Base-by-base conservation (phyloP, 2,888 invertebrate species). In the Phaedon cochleariae region DNA sequence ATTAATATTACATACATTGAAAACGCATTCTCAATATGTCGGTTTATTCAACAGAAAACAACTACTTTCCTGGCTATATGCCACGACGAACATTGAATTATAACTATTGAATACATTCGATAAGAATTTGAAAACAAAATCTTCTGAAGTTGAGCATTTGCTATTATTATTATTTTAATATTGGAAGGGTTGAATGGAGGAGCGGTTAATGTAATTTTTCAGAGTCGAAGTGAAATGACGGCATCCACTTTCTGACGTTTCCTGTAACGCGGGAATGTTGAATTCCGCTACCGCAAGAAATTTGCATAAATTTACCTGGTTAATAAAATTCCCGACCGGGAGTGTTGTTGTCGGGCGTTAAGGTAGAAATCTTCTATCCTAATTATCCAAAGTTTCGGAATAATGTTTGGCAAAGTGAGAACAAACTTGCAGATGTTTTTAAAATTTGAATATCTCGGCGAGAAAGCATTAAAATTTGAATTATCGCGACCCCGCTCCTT, bases 321-420 rank as follows among this genome's bases (percentile, higher is more conserved):
- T 68, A 68, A 71, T 68, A 68, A 66, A 66, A 71, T 73, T 69
- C 57, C 51, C 59, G 37, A n/a, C n/a, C 55, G 26, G 57, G 53
- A 59, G 54, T 65, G 62, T 73, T 68, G 63, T 67, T 67, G 69
- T 65, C 59, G 48, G 63, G 34, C 65, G 55, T 59, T 41, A 69
- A 67, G 62, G 67, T 67, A 65, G 69, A 65, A 65, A 59, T 53
- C 41, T 49, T 53, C 62, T 53, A 61, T 59, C 57, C 68, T 73
- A 74, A 74, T 74, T 70, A 70, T 68, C 66, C 55, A 65, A 72
- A 71, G 61, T 74, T 74, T 68, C 60, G 53, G 74, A 70, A 74
- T 74, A 73, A 71, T 73, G 70, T 72, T 74, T 69, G 65, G 65
- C 66, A 65, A 73, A 69, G 67, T 68, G 61, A 59, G 68, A 67